phyloP scores from a whole-genome alignment of 53 echinoderm and acorn worm species.

The Echinometra lucunter region DNA sequence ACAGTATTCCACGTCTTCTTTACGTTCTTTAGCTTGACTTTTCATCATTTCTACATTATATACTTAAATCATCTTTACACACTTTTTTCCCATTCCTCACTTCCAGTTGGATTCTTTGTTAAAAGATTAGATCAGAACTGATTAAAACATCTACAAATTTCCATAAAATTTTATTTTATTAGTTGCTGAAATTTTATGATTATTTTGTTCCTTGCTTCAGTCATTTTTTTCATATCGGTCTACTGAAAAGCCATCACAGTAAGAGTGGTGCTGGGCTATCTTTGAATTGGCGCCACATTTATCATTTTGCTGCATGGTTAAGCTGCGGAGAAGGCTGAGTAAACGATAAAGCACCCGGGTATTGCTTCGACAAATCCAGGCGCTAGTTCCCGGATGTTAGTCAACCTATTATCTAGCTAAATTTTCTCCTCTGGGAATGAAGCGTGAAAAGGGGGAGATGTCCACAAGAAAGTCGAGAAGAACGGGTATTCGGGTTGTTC shows the following conservation, averaged over 20 bases:
- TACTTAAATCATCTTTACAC: no score
- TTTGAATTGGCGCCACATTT: slow-evolving; percentile 19
- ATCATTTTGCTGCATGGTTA: slow-evolving; percentile 13
- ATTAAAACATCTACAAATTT: no score
- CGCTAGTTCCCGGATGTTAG: slow-evolving; percentile 44
- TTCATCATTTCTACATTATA: no score
- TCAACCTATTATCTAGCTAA: slow-evolving; percentile 14
- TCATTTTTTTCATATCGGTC: not conserved
- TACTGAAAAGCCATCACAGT: not conserved
- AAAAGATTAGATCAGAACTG: no score
- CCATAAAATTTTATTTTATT: no score
- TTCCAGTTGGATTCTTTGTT: no score
- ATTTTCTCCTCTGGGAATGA: slow-evolving; percentile 15
- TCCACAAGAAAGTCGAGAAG: not conserved
- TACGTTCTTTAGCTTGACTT: no score
- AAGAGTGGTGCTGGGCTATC: not conserved
- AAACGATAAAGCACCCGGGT: slow-evolving; percentile 29
- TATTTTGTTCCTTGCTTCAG: not conserved
- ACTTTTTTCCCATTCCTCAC: no score
- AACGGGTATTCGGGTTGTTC: not conserved
- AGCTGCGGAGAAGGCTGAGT: slow-evolving; percentile 10
- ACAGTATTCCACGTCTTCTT: not conserved
- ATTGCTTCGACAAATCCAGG: slow-evolving; percentile 43
- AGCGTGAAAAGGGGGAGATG: not conserved
- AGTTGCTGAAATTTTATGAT: no score